Evolutionary conservation across 2,113 vertebrate species (phyloP).

Genomic region (Otocyon megalotis): DNA sequence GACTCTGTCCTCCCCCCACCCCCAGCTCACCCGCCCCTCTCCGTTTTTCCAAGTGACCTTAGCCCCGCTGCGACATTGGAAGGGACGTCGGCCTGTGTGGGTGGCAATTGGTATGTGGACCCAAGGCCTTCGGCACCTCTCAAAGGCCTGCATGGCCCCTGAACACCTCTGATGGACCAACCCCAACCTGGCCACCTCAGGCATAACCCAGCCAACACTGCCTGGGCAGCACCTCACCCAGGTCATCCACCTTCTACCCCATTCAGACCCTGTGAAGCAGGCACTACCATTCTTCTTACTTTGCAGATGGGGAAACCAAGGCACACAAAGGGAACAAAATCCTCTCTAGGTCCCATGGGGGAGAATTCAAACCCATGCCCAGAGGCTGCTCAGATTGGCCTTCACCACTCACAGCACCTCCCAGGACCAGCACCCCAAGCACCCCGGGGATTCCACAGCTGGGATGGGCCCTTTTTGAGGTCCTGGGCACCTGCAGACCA

Average conservation of each 20-base stretch:
- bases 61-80: constrained; percentile 41
- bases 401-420: background rate
- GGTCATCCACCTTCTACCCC: background rate
- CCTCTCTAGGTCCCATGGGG: background rate
- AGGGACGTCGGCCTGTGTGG: constrained; percentile 73
- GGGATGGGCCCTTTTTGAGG: too few relatives aligned
- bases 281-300: rapidly evolving
- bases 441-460: background rate
- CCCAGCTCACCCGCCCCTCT: background rate
- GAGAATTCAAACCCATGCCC: background rate
- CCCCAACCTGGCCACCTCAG: background rate
- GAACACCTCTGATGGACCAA: constrained; percentile 8
- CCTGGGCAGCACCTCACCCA: background rate
- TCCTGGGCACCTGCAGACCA: background rate
- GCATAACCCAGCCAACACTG: background rate
- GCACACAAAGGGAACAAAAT: background rate
- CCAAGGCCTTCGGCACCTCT: constrained; percentile 70
- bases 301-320: background rate
- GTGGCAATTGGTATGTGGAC: constrained; percentile 71
- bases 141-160: constrained; percentile 57
- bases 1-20: background rate
- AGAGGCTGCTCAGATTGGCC: rapidly evolving
- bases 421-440: background rate
- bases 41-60: constrained; percentile 73
- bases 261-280: background rate